phyloP scores from a whole-genome alignment of 2,888 invertebrate genomes.

The Dolichomitus sp. region DNA sequence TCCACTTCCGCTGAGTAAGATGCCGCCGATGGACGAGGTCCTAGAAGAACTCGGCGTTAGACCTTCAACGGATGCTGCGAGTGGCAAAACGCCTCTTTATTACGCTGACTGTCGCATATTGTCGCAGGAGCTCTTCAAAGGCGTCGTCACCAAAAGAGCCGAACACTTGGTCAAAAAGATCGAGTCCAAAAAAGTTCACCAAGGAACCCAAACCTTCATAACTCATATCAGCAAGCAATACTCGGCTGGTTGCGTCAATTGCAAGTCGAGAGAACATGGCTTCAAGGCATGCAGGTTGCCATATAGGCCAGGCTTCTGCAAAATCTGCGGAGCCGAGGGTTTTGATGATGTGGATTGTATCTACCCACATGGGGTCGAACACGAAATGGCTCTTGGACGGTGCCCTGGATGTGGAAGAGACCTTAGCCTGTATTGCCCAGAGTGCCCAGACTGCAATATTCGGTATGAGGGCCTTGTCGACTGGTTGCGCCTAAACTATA shows the following conservation, averaged over 20 bases:
- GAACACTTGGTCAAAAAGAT: too few species aligned
- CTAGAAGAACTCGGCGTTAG: too few species aligned
- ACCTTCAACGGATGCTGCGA: too few species aligned
- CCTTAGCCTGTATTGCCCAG: constrained; percentile 19
- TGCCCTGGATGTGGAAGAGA: too few species aligned
- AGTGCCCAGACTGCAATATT: constrained; percentile 55
- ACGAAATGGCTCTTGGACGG: constrained; percentile 2
- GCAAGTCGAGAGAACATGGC: constrained; percentile 11
- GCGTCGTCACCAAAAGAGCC: too few species aligned
- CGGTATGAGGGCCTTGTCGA: constrained; percentile 39
- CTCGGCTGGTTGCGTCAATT: constrained; percentile 29
- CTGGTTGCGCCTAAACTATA: constrained; percentile 21
- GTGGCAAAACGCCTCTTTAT: too few species aligned
- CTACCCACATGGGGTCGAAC: constrained; percentile 43
- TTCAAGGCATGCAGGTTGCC: constrained; percentile 21
- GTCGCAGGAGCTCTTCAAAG: too few species aligned
- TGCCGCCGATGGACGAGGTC: too few species aligned
- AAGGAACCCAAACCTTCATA: too few species aligned
- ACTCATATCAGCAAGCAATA: constrained; percentile 28
- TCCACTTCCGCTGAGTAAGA: too few species aligned
- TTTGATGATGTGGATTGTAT: constrained; percentile 42
- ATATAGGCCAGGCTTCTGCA: constrained; percentile 39
- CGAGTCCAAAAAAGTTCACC: too few species aligned
- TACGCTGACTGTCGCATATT: too few species aligned
- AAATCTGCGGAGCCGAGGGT: constrained; percentile 41